Evolutionary conservation across 2,797 vertebrate species (phyloP).

Genomic region (Chloroceryle amazona): DNA sequence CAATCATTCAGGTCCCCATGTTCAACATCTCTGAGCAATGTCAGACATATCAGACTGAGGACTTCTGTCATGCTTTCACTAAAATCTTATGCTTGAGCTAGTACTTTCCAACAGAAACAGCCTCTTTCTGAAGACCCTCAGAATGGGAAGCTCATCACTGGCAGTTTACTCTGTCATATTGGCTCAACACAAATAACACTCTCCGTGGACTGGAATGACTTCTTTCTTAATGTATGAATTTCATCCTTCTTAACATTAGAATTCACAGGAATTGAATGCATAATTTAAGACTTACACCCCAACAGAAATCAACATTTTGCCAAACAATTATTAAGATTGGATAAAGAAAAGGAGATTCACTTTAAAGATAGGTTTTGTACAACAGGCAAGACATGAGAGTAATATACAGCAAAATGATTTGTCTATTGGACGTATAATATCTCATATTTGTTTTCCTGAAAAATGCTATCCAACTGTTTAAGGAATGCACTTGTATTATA

Average conservation of each 20-base stretch:
- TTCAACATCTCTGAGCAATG: not conserved
- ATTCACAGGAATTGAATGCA: not conserved
- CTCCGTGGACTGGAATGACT: not conserved
- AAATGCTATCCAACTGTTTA: not conserved
- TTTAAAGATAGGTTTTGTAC: not conserved
- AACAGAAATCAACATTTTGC: not conserved
- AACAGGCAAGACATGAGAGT: not conserved
- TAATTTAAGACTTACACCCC: not conserved
- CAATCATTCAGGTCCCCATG: not conserved
- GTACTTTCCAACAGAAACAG: not conserved
- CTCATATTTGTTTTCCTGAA: not conserved
- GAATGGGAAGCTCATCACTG: not conserved
- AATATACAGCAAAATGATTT: not conserved
- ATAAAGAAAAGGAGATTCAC: not conserved
- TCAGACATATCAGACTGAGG: not conserved
- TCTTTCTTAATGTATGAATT: not conserved
- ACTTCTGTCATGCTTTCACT: not conserved
- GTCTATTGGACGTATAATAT: not conserved
- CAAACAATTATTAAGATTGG: not conserved
- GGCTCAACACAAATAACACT: not conserved
- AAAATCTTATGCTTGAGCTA: not conserved
- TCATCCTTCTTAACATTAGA: not conserved
- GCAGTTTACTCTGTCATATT: not conserved
- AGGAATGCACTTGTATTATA: not conserved
- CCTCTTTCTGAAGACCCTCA: not conserved